phyloP scores from a whole-genome alignment of 1,140 invertebrate species.

The Diorhabda carinulata region DNA sequence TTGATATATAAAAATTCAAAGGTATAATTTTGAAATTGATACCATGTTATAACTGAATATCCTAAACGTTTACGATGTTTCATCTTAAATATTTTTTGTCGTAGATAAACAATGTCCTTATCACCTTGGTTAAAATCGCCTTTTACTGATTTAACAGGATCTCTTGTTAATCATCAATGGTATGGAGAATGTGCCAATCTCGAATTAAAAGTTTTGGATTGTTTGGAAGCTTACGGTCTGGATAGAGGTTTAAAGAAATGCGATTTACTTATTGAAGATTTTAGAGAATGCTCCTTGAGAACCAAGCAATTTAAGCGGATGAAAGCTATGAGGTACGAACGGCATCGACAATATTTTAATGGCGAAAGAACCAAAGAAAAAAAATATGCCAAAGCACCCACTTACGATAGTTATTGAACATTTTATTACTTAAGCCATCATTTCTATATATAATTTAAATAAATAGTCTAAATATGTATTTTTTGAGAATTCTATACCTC shows the following conservation, averaged over 20 bases:
- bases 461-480: too few relatives aligned
- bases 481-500: too few relatives aligned
- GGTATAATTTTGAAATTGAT: too few relatives aligned
- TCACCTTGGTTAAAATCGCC: constrained; percentile 61
- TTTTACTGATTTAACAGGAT: constrained; percentile 63
- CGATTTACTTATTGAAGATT: constrained; percentile 57
- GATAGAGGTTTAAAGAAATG: constrained; percentile 57
- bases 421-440: constrained; percentile 10
- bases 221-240: constrained; percentile 69
- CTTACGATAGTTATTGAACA: constrained; percentile 49
- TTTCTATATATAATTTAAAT: constrained; percentile 8
- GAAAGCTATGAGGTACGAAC: constrained; percentile 55
- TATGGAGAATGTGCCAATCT: constrained; percentile 58
- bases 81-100: constrained; percentile 3
- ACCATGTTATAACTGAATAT: constrained; percentile 21
- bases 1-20: too few relatives aligned
- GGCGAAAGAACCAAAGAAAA: constrained; percentile 50
- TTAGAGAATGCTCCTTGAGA: constrained; percentile 59
- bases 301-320: constrained; percentile 57
- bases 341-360: constrained; percentile 50
- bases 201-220: constrained; percentile 65
- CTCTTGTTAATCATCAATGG: constrained; percentile 60
- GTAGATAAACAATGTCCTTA: constrained; percentile 32
- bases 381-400: constrained; percentile 49
- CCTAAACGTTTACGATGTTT: not conserved